These are phyloP conservation scores for Aramus guarauna DNA, from an alignment of 2,113 vertebrate species.

Conservation along the genomic window DNA sequence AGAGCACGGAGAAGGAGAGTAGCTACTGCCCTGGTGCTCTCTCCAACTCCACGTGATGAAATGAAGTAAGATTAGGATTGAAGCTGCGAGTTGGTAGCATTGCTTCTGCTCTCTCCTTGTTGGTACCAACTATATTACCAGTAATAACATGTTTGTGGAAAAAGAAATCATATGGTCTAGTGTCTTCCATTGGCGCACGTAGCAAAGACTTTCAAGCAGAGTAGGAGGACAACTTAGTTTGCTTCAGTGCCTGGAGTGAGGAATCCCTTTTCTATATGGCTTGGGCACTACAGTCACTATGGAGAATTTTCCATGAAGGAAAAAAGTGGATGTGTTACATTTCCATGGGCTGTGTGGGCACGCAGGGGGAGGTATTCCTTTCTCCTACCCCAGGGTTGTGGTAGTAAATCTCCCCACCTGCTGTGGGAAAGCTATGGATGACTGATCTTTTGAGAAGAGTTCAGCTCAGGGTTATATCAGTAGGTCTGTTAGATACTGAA, in stretches of 20 bases:
- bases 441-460: neutral
- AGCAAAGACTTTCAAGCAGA: neutral
- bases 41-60: neutral
- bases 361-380: neutral
- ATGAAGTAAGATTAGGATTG: neutral
- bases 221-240: neutral
- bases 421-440: neutral
- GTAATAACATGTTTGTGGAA: neutral
- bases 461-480: neutral
- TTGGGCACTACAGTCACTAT: neutral
- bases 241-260: neutral
- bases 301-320: neutral
- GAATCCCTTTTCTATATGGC: neutral
- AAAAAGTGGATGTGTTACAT: fast-evolving
- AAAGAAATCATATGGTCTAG: neutral
- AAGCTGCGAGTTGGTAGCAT: neutral
- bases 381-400: neutral
- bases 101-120: neutral
- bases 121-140: neutral
- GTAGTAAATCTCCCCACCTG: neutral
- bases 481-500: conserved; percentile 20
- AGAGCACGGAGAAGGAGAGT: neutral
- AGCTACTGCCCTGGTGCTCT: neutral
- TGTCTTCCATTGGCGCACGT: neutral
- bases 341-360: neutral